These are phyloP conservation scores for Scaeva pyrastri DNA, from an alignment of 2,888 invertebrate species.

Conservation along the genomic window DNA sequence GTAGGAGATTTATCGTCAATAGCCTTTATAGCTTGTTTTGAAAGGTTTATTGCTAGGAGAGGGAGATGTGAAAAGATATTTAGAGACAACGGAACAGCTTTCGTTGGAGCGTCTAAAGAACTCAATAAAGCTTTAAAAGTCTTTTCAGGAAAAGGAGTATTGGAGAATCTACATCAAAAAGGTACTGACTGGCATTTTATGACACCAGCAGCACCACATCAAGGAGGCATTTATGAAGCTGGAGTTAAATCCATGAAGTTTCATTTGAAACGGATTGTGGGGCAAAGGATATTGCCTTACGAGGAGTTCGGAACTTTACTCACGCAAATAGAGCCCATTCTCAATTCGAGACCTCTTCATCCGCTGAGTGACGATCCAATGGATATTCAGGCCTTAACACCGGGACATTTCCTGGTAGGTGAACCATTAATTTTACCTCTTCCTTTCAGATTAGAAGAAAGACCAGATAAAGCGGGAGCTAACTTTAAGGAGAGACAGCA, in stretches of 20 bases:
- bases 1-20: neutral
- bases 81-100: constrained; percentile 6
- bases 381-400: too few species aligned
- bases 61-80: neutral
- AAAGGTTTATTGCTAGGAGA: too few species aligned
- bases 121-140: constrained; percentile 8
- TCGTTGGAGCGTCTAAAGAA: constrained; percentile 10
- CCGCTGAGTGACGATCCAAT: too few species aligned
- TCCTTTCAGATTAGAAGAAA: too few species aligned
- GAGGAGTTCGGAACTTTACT: neutral
- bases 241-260: neutral
- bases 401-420: neutral
- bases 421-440: neutral
- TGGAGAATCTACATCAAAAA: neutral
- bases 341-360: too few species aligned
- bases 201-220: neutral
- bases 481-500: neutral
- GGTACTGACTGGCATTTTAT: neutral
- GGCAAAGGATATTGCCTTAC: neutral
- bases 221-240: neutral
- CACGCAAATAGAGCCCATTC: neutral
- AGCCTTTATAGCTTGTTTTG: neutral
- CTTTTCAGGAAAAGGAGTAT: neutral
- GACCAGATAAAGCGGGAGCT: too few species aligned
- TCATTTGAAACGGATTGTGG: neutral